Conservation (phyloP, 1,140 invertebrate genomes). For the Lanistes nyassanus region DNA sequence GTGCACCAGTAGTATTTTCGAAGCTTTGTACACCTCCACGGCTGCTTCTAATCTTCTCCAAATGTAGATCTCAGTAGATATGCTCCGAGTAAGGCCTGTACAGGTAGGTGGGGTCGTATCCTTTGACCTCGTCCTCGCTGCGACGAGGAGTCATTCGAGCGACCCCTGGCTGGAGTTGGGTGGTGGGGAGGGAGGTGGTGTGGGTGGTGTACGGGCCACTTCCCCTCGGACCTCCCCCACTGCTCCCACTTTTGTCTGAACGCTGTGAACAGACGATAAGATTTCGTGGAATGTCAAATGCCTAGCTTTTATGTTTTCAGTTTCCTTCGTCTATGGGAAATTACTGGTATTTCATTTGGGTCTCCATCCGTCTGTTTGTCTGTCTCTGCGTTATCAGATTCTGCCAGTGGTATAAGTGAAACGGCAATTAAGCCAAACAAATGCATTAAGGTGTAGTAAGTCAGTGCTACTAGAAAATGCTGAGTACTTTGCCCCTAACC, state of each 20-base stretch:
- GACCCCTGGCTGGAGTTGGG: not conserved
- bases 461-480: no score
- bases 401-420: no score
- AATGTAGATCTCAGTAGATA: not conserved
- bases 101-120: slow-evolving; percentile 20
- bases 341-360: not conserved
- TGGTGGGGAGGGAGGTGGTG: not conserved
- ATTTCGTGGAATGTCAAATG: not conserved
- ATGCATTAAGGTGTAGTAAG: no score
- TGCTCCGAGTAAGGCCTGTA: slow-evolving; percentile 20
- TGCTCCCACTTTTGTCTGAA: not conserved
- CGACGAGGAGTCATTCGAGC: no score
- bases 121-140: not conserved
- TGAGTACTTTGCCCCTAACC: no score
- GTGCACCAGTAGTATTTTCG: no score
- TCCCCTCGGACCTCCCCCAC: not conserved
- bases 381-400: not conserved
- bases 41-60: no score
- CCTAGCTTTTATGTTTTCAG: not conserved
- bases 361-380: not conserved
- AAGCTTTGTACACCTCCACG: no score
- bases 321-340: not conserved
- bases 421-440: no score
- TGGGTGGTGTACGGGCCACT: slow-evolving; percentile 2
- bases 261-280: not conserved